Conservation (phyloP, 1,140 invertebrate genomes). For the Vollenhovia emeryi region DNA sequence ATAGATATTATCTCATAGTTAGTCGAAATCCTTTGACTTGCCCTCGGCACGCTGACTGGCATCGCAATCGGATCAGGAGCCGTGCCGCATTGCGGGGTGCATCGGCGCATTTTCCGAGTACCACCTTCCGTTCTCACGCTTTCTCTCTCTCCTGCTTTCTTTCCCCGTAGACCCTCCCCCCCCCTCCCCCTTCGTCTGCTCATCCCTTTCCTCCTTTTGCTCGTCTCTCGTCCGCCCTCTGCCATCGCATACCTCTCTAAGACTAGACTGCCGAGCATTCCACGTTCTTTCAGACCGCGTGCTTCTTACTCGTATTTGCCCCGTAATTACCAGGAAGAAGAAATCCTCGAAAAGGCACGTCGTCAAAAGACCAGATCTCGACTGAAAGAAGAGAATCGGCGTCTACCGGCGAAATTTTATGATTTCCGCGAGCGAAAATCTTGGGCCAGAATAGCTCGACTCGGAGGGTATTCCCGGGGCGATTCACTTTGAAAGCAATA, state of each 20-base stretch:
- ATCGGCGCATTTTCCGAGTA: slow-evolving; percentile 38
- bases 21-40: slow-evolving; percentile 54
- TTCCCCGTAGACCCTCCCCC: background rate
- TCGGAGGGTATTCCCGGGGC: background rate
- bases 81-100: slow-evolving; percentile 72
- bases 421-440: background rate
- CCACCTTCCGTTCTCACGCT: background rate
- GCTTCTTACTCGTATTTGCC: slow-evolving; percentile 66
- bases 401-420: slow-evolving; percentile 39
- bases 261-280: slow-evolving; percentile 49
- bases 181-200: background rate
- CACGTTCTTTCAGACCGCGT: slow-evolving; percentile 61
- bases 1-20: slow-evolving; percentile 49
- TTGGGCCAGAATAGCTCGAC: background rate
- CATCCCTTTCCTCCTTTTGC: slow-evolving; percentile 37
- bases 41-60: slow-evolving; percentile 64
- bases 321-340: slow-evolving; percentile 67
- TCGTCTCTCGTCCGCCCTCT: slow-evolving; percentile 50
- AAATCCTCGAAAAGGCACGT: slow-evolving; percentile 54
- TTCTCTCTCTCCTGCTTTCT: background rate
- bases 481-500: slow-evolving; percentile 41
- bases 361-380: slow-evolving; percentile 40
- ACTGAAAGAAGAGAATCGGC: slow-evolving; percentile 43
- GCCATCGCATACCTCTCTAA: slow-evolving; percentile 41
- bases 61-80: slow-evolving; percentile 71